Conservation (phyloP, 2,113 vertebrate genomes). For the Azemiops feae region DNA sequence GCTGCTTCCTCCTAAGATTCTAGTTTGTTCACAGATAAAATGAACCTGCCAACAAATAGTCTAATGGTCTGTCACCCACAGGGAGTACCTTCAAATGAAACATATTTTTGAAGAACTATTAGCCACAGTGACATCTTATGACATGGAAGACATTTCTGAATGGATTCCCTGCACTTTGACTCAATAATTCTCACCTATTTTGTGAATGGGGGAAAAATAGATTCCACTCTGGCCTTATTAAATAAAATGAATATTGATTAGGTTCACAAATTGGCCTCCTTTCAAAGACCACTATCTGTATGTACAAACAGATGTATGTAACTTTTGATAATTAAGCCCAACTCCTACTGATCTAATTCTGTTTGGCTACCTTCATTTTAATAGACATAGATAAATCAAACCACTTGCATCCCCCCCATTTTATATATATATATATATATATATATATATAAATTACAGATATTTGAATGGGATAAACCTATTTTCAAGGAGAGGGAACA, state of each 20-base stretch:
- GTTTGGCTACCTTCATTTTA: background rate
- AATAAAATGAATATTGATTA: conserved; percentile 25
- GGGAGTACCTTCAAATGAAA: background rate
- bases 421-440: background rate
- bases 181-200: conserved; percentile 8
- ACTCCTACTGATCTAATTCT: background rate
- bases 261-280: background rate
- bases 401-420: background rate
- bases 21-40: background rate
- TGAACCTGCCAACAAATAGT: background rate
- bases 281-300: conserved; percentile 14
- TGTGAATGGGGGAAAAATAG: background rate
- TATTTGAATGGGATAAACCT: conserved; percentile 28
- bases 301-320: conserved; percentile 7
- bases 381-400: background rate
- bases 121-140: background rate
- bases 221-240: background rate
- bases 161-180: background rate
- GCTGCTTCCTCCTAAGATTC: background rate
- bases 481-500: background rate
- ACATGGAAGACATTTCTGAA: background rate
- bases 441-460: too few species aligned
- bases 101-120: background rate
- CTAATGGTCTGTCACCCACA: background rate
- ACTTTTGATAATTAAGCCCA: conserved; percentile 38